These are phyloP conservation scores for Trachelus troglodyta DNA, from an alignment of 2,888 invertebrate genomes.

Conservation along the genomic window DNA sequence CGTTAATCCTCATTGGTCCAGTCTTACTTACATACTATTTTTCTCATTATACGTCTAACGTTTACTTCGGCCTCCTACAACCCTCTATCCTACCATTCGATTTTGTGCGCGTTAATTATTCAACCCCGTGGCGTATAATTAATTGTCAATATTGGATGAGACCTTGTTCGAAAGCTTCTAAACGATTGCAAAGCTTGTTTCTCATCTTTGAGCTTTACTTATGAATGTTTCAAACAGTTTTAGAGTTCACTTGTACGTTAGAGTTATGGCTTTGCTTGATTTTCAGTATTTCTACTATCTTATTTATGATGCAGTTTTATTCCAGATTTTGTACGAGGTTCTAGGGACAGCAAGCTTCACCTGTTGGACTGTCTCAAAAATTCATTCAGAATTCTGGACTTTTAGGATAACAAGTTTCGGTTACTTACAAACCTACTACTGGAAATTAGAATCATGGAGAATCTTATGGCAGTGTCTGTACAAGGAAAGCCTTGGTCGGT, in stretches of 20 bases:
- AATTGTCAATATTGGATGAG: neutral
- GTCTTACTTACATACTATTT: neutral
- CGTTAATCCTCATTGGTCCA: neutral
- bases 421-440: slow-evolving; percentile 65
- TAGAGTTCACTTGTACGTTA: neutral
- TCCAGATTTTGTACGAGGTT: neutral
- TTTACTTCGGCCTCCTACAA: neutral
- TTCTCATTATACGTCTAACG: neutral
- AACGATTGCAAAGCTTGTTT: neutral
- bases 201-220: neutral
- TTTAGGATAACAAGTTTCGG: slow-evolving; percentile 73
- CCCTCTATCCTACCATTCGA: neutral
- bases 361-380: slow-evolving; percentile 40
- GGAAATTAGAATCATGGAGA: slow-evolving; percentile 59
- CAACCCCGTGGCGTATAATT: neutral
- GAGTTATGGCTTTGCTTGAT: neutral
- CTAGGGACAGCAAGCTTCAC: slow-evolving; percentile 55
- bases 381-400: slow-evolving; percentile 63
- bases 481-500: slow-evolving; percentile 74
- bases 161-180: neutral
- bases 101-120: neutral
- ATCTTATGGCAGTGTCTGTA: slow-evolving; percentile 67
- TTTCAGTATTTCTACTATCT: neutral
- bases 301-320: neutral
- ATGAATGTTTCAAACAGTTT: neutral